Evolutionary conservation across 2,113 vertebrate species (phyloP), one percentile per base, ranked within the genome.

Genomic region (Zosterops japonicus): DNA sequence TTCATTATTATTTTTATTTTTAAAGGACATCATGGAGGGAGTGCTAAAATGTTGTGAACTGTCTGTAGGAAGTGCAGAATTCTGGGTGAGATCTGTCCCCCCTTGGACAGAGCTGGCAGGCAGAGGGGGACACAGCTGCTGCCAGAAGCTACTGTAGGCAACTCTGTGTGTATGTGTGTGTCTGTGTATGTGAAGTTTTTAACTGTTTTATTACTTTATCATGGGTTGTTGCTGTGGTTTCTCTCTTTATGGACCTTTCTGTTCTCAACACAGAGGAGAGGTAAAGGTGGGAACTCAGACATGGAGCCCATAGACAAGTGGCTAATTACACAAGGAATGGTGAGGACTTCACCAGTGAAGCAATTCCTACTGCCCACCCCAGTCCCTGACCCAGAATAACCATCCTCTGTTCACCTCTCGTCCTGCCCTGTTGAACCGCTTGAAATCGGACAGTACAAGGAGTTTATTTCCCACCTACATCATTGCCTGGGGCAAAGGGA

Each of bases 321-420:
- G 99, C 99, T 99, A 97, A 99, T 99, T 97, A 99, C 98, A 97
- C 99, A 99, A 99, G 99, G 99, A 99, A 99, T 99, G 99, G 99
- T 99, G 99, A 99, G 99, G 98, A 98, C 97, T 98, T 98, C 97
- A 98, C 97, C 98, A 98, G 96, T 95, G 60, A 87, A 94, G 90
- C 93, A 3, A 77, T 91, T 86, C 90, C 97, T 98, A 13, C 97
- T 96, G 97, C 97, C 93, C 88, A 35, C 89, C 96, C 94, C 90
- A 50, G 79, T 46, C 71, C 94, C 92, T 95, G 29, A 88, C 84
- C 83, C 93, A 96, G 95, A 96, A 96, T 97, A 96, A 96, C 90
- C 76, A 35, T 74, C 80, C 92, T 94, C 52, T 18, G 41, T 97
- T 94, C 90, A 95, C 96, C 97, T 95, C 95, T 95, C 2, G 65